Evolutionary conservation across 2,888 invertebrate species (phyloP).

Genomic region (Habroteleia sp.): DNA sequence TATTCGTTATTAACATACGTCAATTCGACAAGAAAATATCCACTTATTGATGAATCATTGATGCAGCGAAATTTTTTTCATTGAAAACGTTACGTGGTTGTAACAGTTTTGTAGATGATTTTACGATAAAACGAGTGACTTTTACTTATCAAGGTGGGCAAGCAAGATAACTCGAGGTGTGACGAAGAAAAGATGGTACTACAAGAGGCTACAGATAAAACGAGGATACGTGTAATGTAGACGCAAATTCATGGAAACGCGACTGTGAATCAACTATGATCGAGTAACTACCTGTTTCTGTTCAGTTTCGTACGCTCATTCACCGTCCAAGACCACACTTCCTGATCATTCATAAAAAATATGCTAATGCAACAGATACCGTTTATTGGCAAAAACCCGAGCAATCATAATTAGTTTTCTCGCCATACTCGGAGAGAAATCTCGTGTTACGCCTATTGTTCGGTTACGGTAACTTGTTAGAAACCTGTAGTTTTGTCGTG

Average conservation of each 20-base stretch:
- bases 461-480: no score
- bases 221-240: slow-evolving; percentile 43
- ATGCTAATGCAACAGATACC: slow-evolving; percentile 13
- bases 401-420: background rate
- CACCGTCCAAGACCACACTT: slow-evolving; percentile 16
- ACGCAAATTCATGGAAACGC: slow-evolving; percentile 39
- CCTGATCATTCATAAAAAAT: slow-evolving; percentile 47
- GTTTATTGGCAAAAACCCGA: background rate
- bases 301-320: slow-evolving; percentile 26
- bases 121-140: background rate
- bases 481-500: no score
- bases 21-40: background rate
- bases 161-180: slow-evolving; percentile 23
- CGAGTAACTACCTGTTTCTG: slow-evolving; percentile 19
- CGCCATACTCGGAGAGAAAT: background rate
- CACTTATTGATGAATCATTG: slow-evolving; percentile 7
- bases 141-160: slow-evolving; percentile 20
- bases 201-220: slow-evolving; percentile 11
- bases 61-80: slow-evolving; percentile 13
- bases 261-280: slow-evolving; percentile 39
- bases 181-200: slow-evolving; percentile 14
- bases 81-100: background rate
- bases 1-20: no score
- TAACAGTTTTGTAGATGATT: background rate
- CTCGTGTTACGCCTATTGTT: no score